Conservation (phyloP, 2,888 invertebrate species). For the Harpalus rubripes region DNA sequence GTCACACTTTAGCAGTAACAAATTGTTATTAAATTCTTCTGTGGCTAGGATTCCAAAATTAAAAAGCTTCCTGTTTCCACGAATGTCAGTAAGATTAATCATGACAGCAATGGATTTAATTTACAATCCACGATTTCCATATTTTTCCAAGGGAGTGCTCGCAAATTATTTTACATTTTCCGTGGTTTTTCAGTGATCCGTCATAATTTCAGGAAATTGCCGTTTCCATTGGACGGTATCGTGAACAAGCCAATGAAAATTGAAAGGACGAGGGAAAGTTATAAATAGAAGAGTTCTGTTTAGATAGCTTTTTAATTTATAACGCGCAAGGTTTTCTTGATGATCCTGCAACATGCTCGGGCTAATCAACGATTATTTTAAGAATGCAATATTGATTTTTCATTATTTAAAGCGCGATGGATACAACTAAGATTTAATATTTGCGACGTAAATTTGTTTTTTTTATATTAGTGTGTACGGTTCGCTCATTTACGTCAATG, state of each 20-base stretch:
- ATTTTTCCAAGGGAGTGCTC: slow-evolving; percentile 16
- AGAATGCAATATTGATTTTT: slow-evolving; percentile 33
- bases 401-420: neutral
- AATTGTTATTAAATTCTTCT: slow-evolving; percentile 45
- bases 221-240: slow-evolving; percentile 19
- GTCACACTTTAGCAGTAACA: slow-evolving; percentile 17
- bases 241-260: neutral
- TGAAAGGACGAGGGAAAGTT: neutral
- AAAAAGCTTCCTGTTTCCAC: slow-evolving; percentile 25
- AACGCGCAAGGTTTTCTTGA: neutral
- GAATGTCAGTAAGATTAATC: slow-evolving; percentile 34
- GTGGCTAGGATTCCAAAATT: neutral
- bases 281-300: slow-evolving; percentile 11
- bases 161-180: slow-evolving; percentile 29
- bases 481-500: no score
- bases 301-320: slow-evolving; percentile 6
- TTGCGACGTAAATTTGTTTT: neutral
- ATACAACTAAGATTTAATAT: neutral
- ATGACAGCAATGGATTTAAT: slow-evolving; percentile 26
- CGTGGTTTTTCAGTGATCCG: slow-evolving; percentile 31
- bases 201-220: slow-evolving; percentile 43
- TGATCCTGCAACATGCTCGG: neutral
- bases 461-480: neutral
- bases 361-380: slow-evolving; percentile 24
- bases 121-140: slow-evolving; percentile 26